A percentile compares a stretch with the other conserved stretches of the same genome.
Conservation (phyloP, 2,113 vertebrate species). For the Cephalopterus ornatus region DNA sequence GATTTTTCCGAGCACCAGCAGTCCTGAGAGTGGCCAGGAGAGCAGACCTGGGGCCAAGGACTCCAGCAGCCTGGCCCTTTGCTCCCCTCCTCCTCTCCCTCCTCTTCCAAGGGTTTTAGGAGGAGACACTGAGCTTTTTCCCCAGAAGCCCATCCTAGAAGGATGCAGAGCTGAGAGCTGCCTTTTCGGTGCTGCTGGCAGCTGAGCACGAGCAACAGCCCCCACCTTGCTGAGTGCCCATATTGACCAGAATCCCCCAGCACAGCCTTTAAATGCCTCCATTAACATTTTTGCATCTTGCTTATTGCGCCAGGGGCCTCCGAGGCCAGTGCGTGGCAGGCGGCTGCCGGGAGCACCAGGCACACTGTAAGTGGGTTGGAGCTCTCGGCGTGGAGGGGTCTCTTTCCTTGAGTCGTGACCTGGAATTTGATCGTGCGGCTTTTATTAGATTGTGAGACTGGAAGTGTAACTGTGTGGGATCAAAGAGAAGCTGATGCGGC, state of each 20-base stretch:
- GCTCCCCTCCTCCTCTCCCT: neutral
- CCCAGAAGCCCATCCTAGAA: neutral
- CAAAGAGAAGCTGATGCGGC: neutral
- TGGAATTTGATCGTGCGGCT: slow-evolving; percentile 39
- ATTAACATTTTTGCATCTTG: neutral
- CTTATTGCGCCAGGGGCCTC: neutral
- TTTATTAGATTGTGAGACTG: slow-evolving; percentile 25
- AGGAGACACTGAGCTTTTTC: neutral
- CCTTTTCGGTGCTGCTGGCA: neutral
- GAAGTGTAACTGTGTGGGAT: neutral
- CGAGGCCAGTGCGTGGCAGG: neutral
- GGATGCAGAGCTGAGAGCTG: neutral
- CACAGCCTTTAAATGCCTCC: neutral
- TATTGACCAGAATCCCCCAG: neutral
- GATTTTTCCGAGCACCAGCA: rapidly evolving
- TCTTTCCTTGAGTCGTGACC: slow-evolving; percentile 62
- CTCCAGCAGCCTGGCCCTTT: neutral
- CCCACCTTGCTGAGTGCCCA: neutral
- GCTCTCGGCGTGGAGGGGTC: slow-evolving; percentile 5
- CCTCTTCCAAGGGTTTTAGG: neutral
- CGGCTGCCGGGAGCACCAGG: neutral
- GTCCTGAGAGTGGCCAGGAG: neutral
- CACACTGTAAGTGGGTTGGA: slow-evolving; percentile 45
- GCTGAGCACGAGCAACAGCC: neutral
- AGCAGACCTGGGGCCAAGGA: neutral